Percentiles rank a stretch among this genome's conserved stretches.
phyloP scores from a whole-genome alignment of 2,797 vertebrate species.

The Amazona ochrocephala region DNA sequence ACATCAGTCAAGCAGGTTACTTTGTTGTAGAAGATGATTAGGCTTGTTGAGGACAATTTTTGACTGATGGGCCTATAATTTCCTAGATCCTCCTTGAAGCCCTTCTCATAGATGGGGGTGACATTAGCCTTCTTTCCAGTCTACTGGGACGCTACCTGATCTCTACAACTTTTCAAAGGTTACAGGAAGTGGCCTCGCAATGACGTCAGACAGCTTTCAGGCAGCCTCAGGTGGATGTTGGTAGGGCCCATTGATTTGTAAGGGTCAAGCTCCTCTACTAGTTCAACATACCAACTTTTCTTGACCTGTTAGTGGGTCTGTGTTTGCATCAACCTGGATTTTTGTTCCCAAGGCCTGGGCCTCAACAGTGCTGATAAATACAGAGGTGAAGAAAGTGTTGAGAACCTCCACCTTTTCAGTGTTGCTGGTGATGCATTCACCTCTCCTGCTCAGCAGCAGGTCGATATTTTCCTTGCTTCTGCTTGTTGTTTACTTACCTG shows the following conservation, averaged over 20 bases:
- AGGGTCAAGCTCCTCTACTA: neutral
- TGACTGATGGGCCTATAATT: neutral
- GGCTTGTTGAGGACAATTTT: neutral
- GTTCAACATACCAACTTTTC: neutral
- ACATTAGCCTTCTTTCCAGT: neutral
- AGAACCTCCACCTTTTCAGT: neutral
- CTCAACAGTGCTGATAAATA: neutral
- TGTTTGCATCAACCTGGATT: neutral
- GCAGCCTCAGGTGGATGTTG: neutral
- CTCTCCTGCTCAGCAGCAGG: neutral
- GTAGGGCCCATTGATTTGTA: neutral
- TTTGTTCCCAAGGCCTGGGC: neutral
- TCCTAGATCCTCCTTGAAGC: neutral
- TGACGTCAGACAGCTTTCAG: neutral
- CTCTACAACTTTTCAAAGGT: neutral
- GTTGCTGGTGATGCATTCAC: neutral
- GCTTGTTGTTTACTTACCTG: neutral
- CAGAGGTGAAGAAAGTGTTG: neutral
- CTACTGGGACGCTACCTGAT: neutral
- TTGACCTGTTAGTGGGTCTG: neutral
- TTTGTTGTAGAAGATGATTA: neutral
- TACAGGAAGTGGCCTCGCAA: neutral
- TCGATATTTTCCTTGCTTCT: neutral
- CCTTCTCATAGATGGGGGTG: neutral
- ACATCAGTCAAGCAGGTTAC: neutral